phyloP scores from a whole-genome alignment of 2,113 vertebrate species.

The Amazona guildingii region DNA sequence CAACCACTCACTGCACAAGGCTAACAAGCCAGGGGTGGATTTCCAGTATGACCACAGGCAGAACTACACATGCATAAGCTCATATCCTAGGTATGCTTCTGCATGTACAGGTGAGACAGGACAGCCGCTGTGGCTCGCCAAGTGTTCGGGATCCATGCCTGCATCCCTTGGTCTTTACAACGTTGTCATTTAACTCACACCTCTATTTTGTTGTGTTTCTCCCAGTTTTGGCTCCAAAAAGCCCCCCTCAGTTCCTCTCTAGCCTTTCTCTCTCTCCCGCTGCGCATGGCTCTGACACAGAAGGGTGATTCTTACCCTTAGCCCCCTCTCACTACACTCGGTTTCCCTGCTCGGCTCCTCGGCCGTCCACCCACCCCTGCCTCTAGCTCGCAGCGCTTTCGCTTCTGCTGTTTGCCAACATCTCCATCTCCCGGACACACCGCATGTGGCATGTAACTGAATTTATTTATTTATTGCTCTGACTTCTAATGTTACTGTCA shows the following conservation, averaged over 20 bases:
- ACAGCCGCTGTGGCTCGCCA: fast-evolving
- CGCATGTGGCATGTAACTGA: fast-evolving
- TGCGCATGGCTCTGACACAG: background rate
- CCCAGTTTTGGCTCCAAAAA: background rate
- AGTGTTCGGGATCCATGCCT: fast-evolving
- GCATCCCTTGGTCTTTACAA: background rate
- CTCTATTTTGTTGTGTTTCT: background rate
- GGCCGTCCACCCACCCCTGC: fast-evolving
- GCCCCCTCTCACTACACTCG: fast-evolving
- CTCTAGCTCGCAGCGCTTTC: too few species aligned
- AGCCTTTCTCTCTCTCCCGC: background rate
- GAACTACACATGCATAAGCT: fast-evolving
- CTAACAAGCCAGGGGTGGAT: background rate
- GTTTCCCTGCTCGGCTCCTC: fast-evolving
- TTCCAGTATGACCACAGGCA: background rate
- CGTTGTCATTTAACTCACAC: background rate
- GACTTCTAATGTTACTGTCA: background rate
- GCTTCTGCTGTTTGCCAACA: background rate
- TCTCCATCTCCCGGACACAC: slow-evolving; percentile 48
- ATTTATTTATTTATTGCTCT: background rate
- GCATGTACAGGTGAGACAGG: background rate
- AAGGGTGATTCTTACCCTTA: fast-evolving
- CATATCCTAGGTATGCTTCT: background rate
- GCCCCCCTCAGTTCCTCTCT: too few species aligned
- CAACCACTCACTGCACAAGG: background rate